These are phyloP conservation scores for Muscicapa adusta DNA, from an alignment of 2,113 vertebrate species.

Conservation along the genomic window DNA sequence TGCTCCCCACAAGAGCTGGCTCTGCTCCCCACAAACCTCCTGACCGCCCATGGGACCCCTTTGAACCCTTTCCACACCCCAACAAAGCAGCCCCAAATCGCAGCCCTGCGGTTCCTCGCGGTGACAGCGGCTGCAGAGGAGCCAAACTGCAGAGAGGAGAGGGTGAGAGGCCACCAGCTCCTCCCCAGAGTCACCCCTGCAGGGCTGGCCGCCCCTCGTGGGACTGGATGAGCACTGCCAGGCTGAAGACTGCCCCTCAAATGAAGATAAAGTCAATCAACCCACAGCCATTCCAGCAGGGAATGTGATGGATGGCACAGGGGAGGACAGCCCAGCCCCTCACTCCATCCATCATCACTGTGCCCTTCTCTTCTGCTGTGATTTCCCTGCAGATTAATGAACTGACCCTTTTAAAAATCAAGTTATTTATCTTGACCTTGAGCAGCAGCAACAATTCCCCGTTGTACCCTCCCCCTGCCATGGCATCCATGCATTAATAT, in stretches of 20 bases:
- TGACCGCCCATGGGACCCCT: not conserved
- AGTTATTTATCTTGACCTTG: not conserved
- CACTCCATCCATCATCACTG: not conserved
- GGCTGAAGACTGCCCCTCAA: not conserved
- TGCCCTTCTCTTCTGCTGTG: not conserved
- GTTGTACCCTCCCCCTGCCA: not conserved
- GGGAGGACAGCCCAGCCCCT: not conserved
- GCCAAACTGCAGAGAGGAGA: not conserved
- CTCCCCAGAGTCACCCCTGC: not conserved
- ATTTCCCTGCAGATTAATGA: not conserved
- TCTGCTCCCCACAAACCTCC: not conserved
- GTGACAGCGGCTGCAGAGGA: not conserved
- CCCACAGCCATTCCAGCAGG: not conserved
- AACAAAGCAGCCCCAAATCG: fast-evolving
- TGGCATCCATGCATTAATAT: not conserved
- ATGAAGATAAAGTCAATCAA: not conserved
- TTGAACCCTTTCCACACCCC: not conserved
- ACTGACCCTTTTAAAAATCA: not conserved
- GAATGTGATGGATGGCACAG: not conserved
- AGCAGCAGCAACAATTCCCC: not conserved
- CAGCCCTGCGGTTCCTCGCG: fast-evolving
- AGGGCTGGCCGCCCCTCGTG: not conserved
- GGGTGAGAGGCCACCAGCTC: not conserved
- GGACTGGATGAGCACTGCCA: fast-evolving
- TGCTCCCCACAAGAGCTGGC: not conserved